Evolutionary conservation across 2,888 invertebrate species (phyloP).

Genomic region (Nymphalis urticae): DNA sequence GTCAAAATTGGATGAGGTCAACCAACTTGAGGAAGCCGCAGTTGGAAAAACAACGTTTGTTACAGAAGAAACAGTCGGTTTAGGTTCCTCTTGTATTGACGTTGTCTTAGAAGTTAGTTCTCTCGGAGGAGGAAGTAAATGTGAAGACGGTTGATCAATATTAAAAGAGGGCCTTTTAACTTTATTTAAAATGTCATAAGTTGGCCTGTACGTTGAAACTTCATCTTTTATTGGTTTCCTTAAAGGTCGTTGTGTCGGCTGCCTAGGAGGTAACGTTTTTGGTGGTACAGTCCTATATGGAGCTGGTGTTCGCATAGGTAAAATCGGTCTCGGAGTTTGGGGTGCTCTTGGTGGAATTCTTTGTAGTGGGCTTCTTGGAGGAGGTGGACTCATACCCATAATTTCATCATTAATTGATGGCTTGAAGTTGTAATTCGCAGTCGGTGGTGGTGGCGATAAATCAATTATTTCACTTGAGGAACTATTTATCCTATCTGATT

Average conservation of each 20-base stretch:
- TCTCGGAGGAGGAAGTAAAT: constrained; percentile 66
- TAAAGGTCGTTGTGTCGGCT: constrained; percentile 58
- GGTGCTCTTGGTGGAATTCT: constrained; percentile 57
- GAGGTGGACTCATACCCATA: constrained; percentile 82
- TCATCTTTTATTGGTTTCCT: constrained; percentile 67
- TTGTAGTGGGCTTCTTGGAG: constrained; percentile 60
- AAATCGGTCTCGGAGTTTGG: constrained; percentile 58
- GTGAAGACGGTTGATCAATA: constrained; percentile 68
- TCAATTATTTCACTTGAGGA: constrained; percentile 72
- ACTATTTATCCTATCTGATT: constrained; percentile 54
- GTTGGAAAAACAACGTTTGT: constrained; percentile 71
- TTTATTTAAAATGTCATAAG: constrained; percentile 66
- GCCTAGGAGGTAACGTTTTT: constrained; percentile 59
- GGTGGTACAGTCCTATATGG: constrained; percentile 65
- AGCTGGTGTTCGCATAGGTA: constrained; percentile 62
- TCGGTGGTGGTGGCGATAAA: constrained; percentile 77
- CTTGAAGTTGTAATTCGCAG: constrained; percentile 68
- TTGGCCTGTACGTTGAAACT: constrained; percentile 72
- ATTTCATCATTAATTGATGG: constrained; percentile 75
- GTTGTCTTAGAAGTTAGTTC: constrained; percentile 53
- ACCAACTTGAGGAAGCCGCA: constrained; percentile 70
- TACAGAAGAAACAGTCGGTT: constrained; percentile 43
- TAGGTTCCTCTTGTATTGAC: constrained; percentile 48
- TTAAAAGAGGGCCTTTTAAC: constrained; percentile 63
- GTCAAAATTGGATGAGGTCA: constrained; percentile 70